Evolutionary conservation across 2,113 vertebrate genomes (phyloP), one percentile per base, ranked within the genome.

Genomic region (Paracanthobrama guichenoti): DNA sequence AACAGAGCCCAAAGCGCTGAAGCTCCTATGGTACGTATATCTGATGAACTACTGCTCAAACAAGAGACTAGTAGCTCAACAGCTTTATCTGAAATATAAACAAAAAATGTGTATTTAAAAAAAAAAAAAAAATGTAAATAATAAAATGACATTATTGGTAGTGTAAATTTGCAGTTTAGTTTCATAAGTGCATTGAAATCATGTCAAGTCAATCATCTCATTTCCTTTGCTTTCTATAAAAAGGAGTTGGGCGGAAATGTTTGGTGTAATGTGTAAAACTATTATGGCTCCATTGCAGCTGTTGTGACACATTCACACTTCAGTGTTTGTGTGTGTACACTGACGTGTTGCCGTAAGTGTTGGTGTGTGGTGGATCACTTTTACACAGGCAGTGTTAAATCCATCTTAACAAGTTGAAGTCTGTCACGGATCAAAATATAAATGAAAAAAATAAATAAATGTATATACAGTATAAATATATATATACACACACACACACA

Each of bases 1-100:
- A 96, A 92, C 82, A 99, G 93, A 57, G 98, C 97, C 97, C 98
- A 99, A 42, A 99, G 93, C 0, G 97, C 95, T 76, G 97, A 96
- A 1, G 97, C 96, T 85, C 96, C 97, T 53, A 97, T 94, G 87
- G 95, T 95, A 82, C 93, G 94, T 53, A 90, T 89, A 66, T 91
- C 89, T 42, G 62, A 83, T 77, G 90, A 96, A 84, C 94, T 93
- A 86, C 93, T 97, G 88, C 96, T 95, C 91, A 99, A 92, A 89
- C 95, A 97, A 78, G 91, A 83, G 44, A 95, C 90, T 1, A 99
- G 87, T 57, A 95, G 89, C 26, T 90, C 88, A 76, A 98, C 84
- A 0, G 95, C 94, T 91, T 96, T 95, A 87, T 96, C 98, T 99
- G 92, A 81, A 81, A 86, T 83, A 73, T 0, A 35, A n/a, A n/a